Base-by-base conservation (phyloP, 2,888 invertebrate species). In the Onthophagus sagittarius region DNA sequence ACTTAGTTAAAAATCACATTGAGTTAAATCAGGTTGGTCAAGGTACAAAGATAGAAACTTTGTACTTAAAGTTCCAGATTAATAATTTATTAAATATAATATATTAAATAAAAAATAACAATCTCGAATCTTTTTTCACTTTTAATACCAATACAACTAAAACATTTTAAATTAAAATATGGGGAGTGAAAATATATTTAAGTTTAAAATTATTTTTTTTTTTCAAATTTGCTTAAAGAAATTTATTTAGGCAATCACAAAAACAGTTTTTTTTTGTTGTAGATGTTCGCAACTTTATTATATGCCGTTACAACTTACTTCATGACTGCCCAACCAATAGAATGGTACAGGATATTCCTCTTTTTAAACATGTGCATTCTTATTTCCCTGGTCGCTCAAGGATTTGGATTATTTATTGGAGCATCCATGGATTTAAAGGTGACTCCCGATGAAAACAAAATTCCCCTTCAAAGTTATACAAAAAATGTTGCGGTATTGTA, bases 301-400 rank as follows among this genome's bases (percentile, higher is more conserved):
- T 98, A 95, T 81, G 90, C 93, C 5, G 83, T 89, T 73, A 90
- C 96, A 70, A 93, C 95, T 0, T 98, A 96, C 85, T 91, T 90
- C 85, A 88, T 98, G 89, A 97, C 97, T 0, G 91, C 91, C 15
- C 97, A 98, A 82, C 95, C 97, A 0, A 82, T 87, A n/a, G 96
- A 97, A 79, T 79, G 88, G 0, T 85, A 87, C 77, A 88, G 98
- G 73, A 91, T 97, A 81, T 82, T 88, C 5, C 86, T 92, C 76
- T 96, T 93, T 85, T 87, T 92, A 69, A 86, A 90, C 67, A 92
- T 95, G 79, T 90, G 93, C 63, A 87, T 94, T 5, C 86, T 94
- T 77, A 91, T 95, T 0, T 93, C 95, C 0, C 88, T 96, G 69
- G 94, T 96, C 4, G 92, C 96, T 6, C 94, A 98, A 83, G 93